Conservation (phyloP, 2,888 invertebrate genomes). For the Stenotaenia linearis region DNA sequence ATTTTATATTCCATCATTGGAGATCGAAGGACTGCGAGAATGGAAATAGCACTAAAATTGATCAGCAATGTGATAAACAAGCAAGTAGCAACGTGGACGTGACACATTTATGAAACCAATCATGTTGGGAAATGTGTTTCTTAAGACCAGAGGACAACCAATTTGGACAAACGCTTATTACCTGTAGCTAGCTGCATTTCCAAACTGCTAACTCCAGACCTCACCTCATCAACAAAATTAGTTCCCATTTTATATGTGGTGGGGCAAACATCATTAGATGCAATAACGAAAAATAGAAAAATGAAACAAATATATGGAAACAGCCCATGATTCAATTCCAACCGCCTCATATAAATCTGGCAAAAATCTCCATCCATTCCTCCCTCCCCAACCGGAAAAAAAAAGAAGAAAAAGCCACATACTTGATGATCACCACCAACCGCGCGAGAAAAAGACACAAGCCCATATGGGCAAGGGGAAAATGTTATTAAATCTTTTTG, state of each 20-base stretch:
- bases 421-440: slow-evolving; percentile 19
- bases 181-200: slow-evolving; percentile 2
- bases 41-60: neutral
- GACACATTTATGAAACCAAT: slow-evolving; percentile 10
- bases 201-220: slow-evolving; percentile 11
- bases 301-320: neutral
- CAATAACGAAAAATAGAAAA: neutral
- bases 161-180: slow-evolving; percentile 15
- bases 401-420: neutral
- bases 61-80: slow-evolving; percentile 11
- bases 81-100: neutral
- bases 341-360: neutral
- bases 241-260: neutral
- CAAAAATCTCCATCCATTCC: neutral
- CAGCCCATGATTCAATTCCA: neutral
- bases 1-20: no score
- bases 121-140: slow-evolving; percentile 15
- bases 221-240: slow-evolving; percentile 2
- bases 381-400: neutral
- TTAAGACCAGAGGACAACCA: slow-evolving; percentile 19
- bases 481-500: slow-evolving; percentile 19
- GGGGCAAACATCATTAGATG: neutral
- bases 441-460: neutral
- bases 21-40: no score
- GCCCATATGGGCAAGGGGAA: neutral